phyloP scores from a whole-genome alignment of 2,888 invertebrate species.

The Drosophila sordidapex region DNA sequence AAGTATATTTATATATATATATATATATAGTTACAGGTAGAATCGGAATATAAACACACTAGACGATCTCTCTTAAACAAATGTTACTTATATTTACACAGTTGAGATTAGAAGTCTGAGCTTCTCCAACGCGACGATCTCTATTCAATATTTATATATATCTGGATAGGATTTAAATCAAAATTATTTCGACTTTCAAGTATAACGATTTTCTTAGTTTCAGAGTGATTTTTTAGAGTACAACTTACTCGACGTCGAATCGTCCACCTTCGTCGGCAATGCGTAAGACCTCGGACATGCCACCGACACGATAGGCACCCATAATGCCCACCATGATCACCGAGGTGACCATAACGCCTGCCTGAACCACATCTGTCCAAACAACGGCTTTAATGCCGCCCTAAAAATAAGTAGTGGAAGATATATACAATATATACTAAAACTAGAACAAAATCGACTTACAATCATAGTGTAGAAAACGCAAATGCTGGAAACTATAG shows the following conservation, averaged over 20 bases:
- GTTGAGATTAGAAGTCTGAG: not conserved
- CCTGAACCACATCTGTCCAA: constrained; percentile 86
- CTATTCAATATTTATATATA: not conserved
- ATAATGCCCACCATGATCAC: constrained; percentile 83
- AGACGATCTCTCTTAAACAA: not conserved
- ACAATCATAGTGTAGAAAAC: constrained; percentile 87
- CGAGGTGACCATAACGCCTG: constrained; percentile 83
- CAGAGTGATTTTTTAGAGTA: not conserved
- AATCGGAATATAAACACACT: too few species aligned
- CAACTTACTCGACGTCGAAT: constrained; percentile 83
- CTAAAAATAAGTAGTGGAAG: constrained; percentile 58
- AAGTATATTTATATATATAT: not conserved
- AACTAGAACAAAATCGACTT: constrained; percentile 64
- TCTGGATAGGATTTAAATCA: not conserved
- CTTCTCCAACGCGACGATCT: not conserved
- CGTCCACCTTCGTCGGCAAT: constrained; percentile 83
- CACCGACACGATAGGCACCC: constrained; percentile 84
- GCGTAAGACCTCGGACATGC: constrained; percentile 82
- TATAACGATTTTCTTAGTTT: not conserved
- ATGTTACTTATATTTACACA: not conserved
- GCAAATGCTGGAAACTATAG: constrained; percentile 86
- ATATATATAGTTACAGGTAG: not conserved
- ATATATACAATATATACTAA: not conserved
- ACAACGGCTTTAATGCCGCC: constrained; percentile 86
- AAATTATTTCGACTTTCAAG: not conserved